Evolutionary conservation across 2,888 invertebrate species (phyloP).

Genomic region (Latrodectus hesperus): DNA sequence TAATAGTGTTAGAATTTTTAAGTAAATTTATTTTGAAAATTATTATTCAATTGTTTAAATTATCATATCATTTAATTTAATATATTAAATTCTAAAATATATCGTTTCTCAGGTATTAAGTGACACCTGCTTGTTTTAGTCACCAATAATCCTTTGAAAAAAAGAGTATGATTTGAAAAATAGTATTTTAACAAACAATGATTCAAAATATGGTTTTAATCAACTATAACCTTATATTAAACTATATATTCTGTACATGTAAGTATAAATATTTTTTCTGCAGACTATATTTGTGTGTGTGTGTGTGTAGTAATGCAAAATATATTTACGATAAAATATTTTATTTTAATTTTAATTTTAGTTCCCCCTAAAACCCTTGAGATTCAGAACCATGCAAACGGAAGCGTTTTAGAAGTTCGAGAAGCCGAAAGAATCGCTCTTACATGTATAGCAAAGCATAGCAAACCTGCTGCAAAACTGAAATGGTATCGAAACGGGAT

Average conservation of each 20-base stretch:
- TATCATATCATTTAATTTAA: too few species aligned
- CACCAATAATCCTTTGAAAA: too few species aligned
- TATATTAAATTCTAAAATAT: too few species aligned
- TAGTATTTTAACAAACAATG: not conserved
- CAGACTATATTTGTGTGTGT: not conserved
- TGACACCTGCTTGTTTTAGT: too few species aligned
- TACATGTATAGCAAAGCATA: constrained; percentile 87
- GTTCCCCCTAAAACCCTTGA: constrained; percentile 91
- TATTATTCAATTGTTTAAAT: too few species aligned
- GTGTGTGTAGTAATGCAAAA: too few species aligned
- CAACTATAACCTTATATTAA: not conserved
- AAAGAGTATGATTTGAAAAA: too few species aligned
- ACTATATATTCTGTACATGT: not conserved
- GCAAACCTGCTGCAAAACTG: constrained; percentile 87
- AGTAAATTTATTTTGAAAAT: too few species aligned
- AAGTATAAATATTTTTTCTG: not conserved
- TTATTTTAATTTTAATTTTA: constrained; percentile 77
- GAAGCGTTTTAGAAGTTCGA: constrained; percentile 85
- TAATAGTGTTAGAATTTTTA: too few species aligned
- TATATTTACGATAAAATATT: not conserved
- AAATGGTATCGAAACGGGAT: constrained; percentile 70
- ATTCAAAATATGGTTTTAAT: not conserved
- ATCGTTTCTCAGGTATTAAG: too few species aligned
- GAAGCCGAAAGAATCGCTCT: constrained; percentile 83
- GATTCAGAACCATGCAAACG: constrained; percentile 85